Percentiles rank a stretch among this genome's conserved stretches.
phyloP scores from a whole-genome alignment of 2,113 vertebrate species.

The Campylomormyrus tamandua region DNA sequence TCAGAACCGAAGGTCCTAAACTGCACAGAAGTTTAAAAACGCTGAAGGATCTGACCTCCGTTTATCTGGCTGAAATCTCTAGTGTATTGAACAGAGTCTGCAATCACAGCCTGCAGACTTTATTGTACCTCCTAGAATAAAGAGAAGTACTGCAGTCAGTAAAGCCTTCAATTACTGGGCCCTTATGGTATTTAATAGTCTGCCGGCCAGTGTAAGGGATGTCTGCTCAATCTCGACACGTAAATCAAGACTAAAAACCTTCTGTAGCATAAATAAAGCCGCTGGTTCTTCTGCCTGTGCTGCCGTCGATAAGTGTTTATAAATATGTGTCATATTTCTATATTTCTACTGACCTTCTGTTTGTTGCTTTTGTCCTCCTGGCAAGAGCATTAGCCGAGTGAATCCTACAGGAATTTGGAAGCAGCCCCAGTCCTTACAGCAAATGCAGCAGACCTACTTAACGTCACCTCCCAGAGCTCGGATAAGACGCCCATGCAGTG shows the following conservation, averaged over 20 bases:
- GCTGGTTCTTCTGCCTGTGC: background rate
- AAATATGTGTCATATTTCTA: background rate
- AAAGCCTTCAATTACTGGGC: background rate
- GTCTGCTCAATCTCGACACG: background rate
- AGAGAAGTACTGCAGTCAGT: background rate
- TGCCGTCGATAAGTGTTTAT: background rate
- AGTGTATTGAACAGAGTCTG: background rate
- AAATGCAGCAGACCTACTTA: background rate
- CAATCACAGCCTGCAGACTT: background rate
- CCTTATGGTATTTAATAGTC: slow-evolving; percentile 1
- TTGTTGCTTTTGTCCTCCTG: slow-evolving; percentile 3
- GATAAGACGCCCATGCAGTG: background rate
- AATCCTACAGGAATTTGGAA: background rate
- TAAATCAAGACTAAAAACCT: slow-evolving; percentile 2
- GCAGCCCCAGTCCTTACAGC: background rate
- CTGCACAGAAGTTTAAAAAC: background rate
- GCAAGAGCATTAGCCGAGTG: background rate
- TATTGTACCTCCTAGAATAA: background rate
- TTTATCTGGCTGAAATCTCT: background rate
- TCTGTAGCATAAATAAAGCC: slow-evolving; percentile 1
- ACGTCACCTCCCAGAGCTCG: background rate
- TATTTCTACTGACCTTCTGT: background rate
- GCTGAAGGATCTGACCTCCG: background rate
- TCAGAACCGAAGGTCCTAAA: background rate
- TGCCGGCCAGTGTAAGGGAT: background rate